Evolutionary conservation across 2,113 vertebrate genomes (phyloP).

Genomic region (Pelusios castaneus): DNA sequence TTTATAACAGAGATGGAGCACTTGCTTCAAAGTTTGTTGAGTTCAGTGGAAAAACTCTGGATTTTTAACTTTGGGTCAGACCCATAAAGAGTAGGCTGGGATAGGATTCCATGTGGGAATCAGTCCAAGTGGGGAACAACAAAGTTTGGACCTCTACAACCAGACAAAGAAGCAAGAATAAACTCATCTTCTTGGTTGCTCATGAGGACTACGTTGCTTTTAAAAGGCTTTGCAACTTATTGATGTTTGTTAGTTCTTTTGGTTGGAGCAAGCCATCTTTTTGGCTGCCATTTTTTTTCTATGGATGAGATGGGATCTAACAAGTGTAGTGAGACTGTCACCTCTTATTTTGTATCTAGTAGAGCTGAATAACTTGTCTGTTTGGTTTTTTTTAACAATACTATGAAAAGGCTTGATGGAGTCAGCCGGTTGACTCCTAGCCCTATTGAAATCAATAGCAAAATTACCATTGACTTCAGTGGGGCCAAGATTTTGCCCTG

Average conservation of each 20-base stretch:
- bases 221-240: background rate
- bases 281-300: background rate
- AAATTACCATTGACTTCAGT: background rate
- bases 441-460: background rate
- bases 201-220: background rate
- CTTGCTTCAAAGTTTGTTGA: background rate
- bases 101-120: background rate
- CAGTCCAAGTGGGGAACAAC: background rate
- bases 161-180: background rate
- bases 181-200: background rate
- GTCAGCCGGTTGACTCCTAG: background rate
- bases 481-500: background rate
- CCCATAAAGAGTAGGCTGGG: no score
- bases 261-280: background rate
- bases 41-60: background rate
- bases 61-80: no score
- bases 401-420: constrained; percentile 16
- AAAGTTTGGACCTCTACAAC: background rate
- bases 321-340: background rate
- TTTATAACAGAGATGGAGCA: background rate
- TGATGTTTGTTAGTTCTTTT: background rate
- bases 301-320: background rate
- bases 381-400: constrained; percentile 31
- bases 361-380: constrained; percentile 21
- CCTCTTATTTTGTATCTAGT: background rate